These are phyloP conservation scores for Alosa alosa DNA, from an alignment of 2,113 vertebrate genomes.

Conservation along the genomic window DNA sequence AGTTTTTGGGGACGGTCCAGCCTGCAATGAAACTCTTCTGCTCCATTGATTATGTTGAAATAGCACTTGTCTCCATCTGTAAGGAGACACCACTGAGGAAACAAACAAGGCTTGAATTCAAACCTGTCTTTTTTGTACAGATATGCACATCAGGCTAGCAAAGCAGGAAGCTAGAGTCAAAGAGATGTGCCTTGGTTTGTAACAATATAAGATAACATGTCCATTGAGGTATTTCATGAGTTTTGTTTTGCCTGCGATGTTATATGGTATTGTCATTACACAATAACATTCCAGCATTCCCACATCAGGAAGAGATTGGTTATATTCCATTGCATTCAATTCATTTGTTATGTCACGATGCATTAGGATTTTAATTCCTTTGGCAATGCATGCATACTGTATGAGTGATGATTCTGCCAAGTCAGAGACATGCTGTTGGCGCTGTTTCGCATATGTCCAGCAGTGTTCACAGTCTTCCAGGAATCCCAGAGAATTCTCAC, in stretches of 20 bases:
- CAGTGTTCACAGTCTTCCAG: background rate
- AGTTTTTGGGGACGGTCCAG: background rate
- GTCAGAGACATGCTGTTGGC: background rate
- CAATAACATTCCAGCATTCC: background rate
- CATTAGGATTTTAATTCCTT: background rate
- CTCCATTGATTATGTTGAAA: background rate
- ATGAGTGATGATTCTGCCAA: background rate
- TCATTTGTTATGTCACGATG: background rate
- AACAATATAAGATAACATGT: background rate
- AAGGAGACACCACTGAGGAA: background rate
- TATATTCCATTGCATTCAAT: background rate
- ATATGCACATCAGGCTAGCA: background rate
- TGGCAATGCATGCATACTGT: background rate
- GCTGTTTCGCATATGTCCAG: background rate
- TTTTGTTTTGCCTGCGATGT: background rate
- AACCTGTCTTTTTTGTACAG: background rate
- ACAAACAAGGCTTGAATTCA: background rate
- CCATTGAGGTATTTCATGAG: background rate
- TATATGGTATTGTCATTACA: background rate
- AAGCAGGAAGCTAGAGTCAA: background rate
- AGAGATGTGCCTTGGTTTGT: background rate
- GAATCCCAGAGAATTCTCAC: background rate
- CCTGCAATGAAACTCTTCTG: background rate
- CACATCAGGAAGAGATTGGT: background rate
- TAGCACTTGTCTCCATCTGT: conserved; percentile 3